Evolutionary conservation across 2,113 vertebrate species (phyloP).

Genomic region (Rostratula benghalensis): DNA sequence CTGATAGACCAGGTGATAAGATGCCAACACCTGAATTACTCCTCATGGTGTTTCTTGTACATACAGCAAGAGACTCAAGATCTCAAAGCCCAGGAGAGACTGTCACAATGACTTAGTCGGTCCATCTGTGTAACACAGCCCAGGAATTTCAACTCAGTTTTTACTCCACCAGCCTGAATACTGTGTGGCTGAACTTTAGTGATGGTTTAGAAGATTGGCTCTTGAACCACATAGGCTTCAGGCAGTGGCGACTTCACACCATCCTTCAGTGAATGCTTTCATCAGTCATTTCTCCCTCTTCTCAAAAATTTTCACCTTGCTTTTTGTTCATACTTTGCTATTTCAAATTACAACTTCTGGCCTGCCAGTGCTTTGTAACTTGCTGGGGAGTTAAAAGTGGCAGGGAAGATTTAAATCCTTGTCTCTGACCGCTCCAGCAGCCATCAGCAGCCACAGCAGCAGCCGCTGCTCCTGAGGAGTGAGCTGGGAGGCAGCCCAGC

Average conservation of each 20-base stretch:
- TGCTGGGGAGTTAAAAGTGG: neutral
- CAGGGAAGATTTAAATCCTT: accelerated
- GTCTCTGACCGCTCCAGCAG: neutral
- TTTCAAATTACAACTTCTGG: neutral
- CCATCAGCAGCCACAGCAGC: neutral
- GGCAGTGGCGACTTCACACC: neutral
- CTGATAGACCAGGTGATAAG: neutral
- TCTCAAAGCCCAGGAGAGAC: neutral
- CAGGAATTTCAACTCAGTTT: neutral
- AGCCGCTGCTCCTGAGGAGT: accelerated
- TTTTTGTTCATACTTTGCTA: neutral
- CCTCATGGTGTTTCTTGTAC: neutral
- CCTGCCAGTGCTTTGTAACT: neutral
- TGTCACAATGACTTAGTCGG: neutral
- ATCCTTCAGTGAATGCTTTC: neutral
- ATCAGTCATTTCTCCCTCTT: neutral
- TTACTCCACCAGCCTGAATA: neutral
- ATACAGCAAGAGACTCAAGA: neutral
- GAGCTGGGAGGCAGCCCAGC: neutral
- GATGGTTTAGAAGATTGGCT: neutral
- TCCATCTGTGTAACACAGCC: neutral
- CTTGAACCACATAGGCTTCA: neutral
- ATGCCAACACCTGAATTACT: neutral
- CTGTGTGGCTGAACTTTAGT: neutral
- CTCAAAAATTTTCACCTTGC: neutral